These are phyloP conservation scores for Drosophila subobscura DNA, from an alignment of 1,140 invertebrate genomes.

Conservation along the genomic window DNA sequence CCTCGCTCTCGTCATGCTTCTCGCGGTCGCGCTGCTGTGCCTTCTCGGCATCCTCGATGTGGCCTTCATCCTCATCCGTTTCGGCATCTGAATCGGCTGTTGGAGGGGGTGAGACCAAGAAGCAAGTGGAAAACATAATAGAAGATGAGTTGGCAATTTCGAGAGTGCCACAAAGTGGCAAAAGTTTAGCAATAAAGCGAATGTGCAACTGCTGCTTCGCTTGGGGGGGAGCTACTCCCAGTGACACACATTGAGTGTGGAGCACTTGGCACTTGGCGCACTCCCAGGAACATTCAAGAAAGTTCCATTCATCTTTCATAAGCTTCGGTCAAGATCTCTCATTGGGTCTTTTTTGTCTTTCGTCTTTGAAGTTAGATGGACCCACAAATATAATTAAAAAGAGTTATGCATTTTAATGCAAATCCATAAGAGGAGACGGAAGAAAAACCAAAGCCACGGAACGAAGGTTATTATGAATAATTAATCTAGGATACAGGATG, in stretches of 20 bases:
- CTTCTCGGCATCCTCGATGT: slow-evolving; percentile 80
- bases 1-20: slow-evolving; percentile 77
- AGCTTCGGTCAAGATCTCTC: slow-evolving; percentile 10
- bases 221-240: not conserved
- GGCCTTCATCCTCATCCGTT: slow-evolving; percentile 83
- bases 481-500: slow-evolving; percentile 52
- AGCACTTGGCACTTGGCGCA: too few relatives aligned
- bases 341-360: slow-evolving; percentile 11
- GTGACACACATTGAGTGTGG: too few relatives aligned
- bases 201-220: slow-evolving; percentile 13
- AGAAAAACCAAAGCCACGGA: slow-evolving; percentile 6
- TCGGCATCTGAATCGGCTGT: slow-evolving; percentile 81
- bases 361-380: slow-evolving; percentile 22
- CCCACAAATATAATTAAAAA: slow-evolving; percentile 61
- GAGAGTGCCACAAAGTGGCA: slow-evolving; percentile 41
- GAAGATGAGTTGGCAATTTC: slow-evolving; percentile 48
- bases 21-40: slow-evolving; percentile 78
- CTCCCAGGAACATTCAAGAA: too few relatives aligned
- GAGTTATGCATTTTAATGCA: slow-evolving; percentile 69
- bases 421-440: slow-evolving; percentile 25
- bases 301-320: not conserved
- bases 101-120: not conserved
- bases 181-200: slow-evolving; percentile 50
- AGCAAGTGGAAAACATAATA: slow-evolving; percentile 29
- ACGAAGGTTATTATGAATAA: slow-evolving; percentile 64